Conservation (phyloP, 2,888 invertebrate species). For the Oegoconia quadripuncta region DNA sequence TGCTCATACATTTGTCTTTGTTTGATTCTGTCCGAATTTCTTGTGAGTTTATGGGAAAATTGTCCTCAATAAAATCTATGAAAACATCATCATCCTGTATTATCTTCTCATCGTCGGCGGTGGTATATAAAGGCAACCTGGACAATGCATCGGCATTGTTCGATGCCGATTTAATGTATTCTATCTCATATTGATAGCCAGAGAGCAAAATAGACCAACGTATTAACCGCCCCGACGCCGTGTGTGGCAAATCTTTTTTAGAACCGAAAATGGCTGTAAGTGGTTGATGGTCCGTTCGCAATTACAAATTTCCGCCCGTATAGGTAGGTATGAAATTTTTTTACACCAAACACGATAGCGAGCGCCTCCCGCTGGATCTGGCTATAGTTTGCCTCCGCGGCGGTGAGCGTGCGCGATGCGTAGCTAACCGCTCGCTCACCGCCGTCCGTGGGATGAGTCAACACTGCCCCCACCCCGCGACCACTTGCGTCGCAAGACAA, state of each 20-base stretch:
- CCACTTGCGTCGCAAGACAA: slow-evolving; percentile 5
- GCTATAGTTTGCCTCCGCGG: slow-evolving; percentile 1
- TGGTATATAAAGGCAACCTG: background rate
- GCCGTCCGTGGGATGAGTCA: slow-evolving; percentile 3
- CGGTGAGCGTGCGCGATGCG: slow-evolving; percentile 8
- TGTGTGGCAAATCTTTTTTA: slow-evolving; percentile 6
- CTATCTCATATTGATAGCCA: slow-evolving; percentile 6
- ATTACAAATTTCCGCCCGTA: slow-evolving; percentile 6
- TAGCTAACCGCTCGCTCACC: slow-evolving; percentile 6
- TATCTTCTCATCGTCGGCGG: background rate
- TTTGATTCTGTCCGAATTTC: background rate
- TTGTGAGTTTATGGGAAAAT: slow-evolving; percentile 4
- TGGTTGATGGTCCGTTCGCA: slow-evolving; percentile 9
- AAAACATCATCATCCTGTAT: slow-evolving; percentile 3
- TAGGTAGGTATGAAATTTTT: slow-evolving; percentile 6
- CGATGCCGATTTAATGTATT: slow-evolving; percentile 4
- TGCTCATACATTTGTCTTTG: background rate
- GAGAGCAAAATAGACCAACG: slow-evolving; percentile 8
- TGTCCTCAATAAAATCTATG: slow-evolving; percentile 6
- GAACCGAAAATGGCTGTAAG: slow-evolving; percentile 8
- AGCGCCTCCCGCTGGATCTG: slow-evolving; percentile 10
- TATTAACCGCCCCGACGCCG: slow-evolving; percentile 3
- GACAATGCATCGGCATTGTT: slow-evolving; percentile 7
- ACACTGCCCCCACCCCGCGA: slow-evolving; percentile 3
- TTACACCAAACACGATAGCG: slow-evolving; percentile 8